Evolutionary conservation across 2,113 vertebrate genomes (phyloP).

Genomic region (Phoenicopterus ruber): DNA sequence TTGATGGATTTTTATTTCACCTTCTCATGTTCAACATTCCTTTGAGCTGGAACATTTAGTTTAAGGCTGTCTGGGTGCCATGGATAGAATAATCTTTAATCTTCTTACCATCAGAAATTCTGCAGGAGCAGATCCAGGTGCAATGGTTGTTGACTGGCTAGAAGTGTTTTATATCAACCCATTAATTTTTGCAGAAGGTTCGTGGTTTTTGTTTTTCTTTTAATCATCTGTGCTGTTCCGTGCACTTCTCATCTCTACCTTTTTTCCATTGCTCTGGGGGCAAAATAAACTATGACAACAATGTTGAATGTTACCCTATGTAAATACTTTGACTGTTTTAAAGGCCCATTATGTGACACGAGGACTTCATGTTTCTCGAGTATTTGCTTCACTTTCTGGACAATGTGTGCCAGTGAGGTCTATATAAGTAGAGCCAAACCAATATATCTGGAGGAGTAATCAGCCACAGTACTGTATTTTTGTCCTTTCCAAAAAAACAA

Average conservation of each 20-base stretch:
- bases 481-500: conserved; percentile 18
- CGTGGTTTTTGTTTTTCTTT: background rate
- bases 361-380: conserved; percentile 15
- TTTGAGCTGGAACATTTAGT: conserved; percentile 27
- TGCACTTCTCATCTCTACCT: background rate
- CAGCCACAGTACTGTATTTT: background rate
- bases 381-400: conserved; percentile 35
- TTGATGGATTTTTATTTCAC: conserved; percentile 26
- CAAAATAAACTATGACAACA: background rate
- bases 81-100: conserved; percentile 11
- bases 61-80: conserved; percentile 7
- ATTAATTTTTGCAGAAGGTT: background rate
- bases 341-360: background rate
- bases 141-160: background rate
- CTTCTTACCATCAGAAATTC: conserved; percentile 24
- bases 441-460: conserved; percentile 38
- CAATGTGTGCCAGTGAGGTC: background rate
- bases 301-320: background rate
- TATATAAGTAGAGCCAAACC: conserved; percentile 16
- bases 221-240: background rate
- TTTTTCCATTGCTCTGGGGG: background rate
- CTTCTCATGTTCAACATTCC: conserved; percentile 34
- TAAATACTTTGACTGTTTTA: background rate
- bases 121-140: background rate
- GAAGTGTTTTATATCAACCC: background rate